Percentiles rank a stretch among this genome's conserved stretches.
Conservation (phyloP, 2,888 invertebrate species). For the Platypus cylindrus region DNA sequence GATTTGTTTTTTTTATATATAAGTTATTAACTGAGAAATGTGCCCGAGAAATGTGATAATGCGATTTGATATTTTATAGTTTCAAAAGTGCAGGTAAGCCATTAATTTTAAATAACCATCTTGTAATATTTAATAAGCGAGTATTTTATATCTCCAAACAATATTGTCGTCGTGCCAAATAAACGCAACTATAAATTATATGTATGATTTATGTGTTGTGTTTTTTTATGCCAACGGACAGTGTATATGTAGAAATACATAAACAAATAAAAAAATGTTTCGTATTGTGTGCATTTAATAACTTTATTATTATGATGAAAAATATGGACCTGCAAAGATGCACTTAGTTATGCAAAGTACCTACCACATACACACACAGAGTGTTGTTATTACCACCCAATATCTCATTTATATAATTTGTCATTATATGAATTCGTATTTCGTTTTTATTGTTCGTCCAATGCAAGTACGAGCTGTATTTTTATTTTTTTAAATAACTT, state of each 20-base stretch:
- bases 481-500: no score
- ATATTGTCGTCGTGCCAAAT: conserved; percentile 12
- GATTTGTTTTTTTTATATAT: conserved; percentile 8
- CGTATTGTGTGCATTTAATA: conserved; percentile 6
- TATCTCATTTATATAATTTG: no score
- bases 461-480: no score
- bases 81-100: conserved; percentile 11
- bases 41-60: conserved; percentile 13
- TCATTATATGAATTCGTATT: no score
- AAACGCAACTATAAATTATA: conserved; percentile 10
- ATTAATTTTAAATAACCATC: conserved; percentile 12
- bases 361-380: conserved; percentile 7
- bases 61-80: conserved; percentile 13
- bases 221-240: no score
- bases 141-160: conserved; percentile 11
- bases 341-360: conserved; percentile 5
- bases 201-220: conserved; percentile 9
- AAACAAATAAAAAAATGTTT: no score
- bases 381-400: conserved; percentile 8
- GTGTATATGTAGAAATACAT: no score
- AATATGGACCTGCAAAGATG: conserved; percentile 6
- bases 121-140: conserved; percentile 12
- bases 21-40: conserved; percentile 11
- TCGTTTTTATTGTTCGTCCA: no score
- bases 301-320: conserved; percentile 8